These are phyloP conservation scores for Grammomys surdaster DNA, from an alignment of 2,113 vertebrate species.

Conservation along the genomic window DNA sequence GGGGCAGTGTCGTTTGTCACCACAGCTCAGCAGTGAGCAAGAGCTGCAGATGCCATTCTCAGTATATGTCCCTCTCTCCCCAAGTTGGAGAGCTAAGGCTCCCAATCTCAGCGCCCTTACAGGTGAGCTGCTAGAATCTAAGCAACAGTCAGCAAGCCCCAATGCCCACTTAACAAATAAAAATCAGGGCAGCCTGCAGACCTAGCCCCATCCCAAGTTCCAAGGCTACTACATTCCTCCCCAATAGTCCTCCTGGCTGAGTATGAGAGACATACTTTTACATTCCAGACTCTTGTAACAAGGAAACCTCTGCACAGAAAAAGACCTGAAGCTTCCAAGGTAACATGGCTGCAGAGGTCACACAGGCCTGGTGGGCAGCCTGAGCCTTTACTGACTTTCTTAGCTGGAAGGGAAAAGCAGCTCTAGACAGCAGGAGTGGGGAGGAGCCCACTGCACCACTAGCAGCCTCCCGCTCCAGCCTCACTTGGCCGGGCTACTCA, in stretches of 20 bases:
- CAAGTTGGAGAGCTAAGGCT: neutral
- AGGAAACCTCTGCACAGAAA: neutral
- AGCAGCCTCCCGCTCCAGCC: fast-evolving
- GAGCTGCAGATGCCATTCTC: neutral
- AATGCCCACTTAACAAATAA: neutral
- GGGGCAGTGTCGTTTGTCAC: neutral
- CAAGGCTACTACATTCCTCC: no score
- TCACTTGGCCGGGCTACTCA: constrained; percentile 73
- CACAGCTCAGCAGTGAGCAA: neutral
- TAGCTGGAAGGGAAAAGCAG: neutral
- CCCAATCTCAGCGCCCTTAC: fast-evolving
- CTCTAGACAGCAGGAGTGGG: no score
- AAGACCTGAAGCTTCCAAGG: neutral
- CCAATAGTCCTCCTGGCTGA: fast-evolving
- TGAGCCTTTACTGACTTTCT: neutral
- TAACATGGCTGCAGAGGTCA: neutral
- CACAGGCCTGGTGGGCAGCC: neutral
- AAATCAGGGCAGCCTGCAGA: neutral
- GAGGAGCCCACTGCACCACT: fast-evolving
- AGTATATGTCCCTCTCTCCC: neutral
- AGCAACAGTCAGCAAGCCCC: fast-evolving
- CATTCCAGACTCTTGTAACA: fast-evolving
- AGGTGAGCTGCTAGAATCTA: no score
- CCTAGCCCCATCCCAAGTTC: neutral
- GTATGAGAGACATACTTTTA: neutral